A percentile compares a stretch with the other conserved stretches of the same genome.
These are phyloP conservation scores for Cyphomyrus plagiostoma DNA, from an alignment of 2,113 vertebrate genomes.

Conservation along the genomic window DNA sequence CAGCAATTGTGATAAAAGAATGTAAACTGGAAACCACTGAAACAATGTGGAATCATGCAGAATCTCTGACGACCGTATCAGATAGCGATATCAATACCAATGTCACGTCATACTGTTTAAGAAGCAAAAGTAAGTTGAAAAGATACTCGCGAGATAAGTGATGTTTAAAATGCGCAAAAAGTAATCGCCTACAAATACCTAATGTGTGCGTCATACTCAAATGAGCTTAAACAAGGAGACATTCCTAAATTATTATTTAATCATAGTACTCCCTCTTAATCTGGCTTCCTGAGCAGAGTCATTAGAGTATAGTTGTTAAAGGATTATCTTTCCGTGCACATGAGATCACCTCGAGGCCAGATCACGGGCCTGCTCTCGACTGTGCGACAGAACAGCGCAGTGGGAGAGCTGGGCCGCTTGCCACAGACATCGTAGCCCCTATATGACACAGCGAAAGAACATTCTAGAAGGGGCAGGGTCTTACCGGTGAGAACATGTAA, in stretches of 20 bases:
- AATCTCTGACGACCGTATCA: not conserved
- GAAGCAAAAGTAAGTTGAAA: not conserved
- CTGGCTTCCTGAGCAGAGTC: not conserved
- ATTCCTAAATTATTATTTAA: slow-evolving; percentile 6
- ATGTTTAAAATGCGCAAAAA: not conserved
- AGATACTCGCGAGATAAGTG: not conserved
- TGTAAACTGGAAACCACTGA: not conserved
- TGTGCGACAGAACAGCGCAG: not conserved
- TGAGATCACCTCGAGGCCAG: not conserved
- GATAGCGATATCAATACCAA: not conserved
- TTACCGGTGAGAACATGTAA: not conserved
- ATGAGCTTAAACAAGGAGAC: not conserved
- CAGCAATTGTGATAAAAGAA: not conserved
- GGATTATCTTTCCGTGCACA: not conserved
- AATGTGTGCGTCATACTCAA: not conserved
- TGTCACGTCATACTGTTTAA: not conserved
- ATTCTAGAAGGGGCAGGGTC: not conserved
- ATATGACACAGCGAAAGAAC: not conserved
- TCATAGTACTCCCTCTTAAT: not conserved
- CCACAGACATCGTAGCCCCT: not conserved
- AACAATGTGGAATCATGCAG: not conserved
- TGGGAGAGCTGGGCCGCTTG: not conserved
- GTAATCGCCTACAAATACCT: not conserved
- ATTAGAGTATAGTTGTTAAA: slow-evolving; percentile 7
- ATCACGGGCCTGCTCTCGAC: not conserved